Conservation (phyloP, 2,797 vertebrate species). For the Enteromius trimaculatus region DNA sequence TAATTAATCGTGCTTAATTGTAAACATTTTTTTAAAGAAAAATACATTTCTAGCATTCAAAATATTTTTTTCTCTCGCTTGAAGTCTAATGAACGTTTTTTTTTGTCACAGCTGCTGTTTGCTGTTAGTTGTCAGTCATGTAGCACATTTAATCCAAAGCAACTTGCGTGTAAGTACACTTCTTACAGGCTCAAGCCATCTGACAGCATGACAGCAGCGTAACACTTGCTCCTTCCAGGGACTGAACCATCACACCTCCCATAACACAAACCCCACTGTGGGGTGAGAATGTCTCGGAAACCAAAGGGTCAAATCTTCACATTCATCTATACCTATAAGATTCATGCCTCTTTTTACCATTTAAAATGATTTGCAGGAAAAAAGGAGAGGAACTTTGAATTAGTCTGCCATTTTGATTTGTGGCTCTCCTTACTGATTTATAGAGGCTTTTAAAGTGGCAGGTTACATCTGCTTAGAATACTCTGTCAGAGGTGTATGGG, state of each 20-base stretch:
- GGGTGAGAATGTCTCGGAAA: not conserved
- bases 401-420: conserved; percentile 43
- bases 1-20: not conserved
- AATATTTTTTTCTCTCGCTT: not conserved
- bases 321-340: not conserved
- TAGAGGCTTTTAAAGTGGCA: conserved; percentile 23
- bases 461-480: conserved; percentile 30
- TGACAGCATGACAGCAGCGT: not conserved
- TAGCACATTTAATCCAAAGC: not conserved
- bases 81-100: not conserved
- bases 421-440: conserved; percentile 44
- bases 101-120: not conserved
- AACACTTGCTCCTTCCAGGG: not conserved
- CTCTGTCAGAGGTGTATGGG: conserved; percentile 6
- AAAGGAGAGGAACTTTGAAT: not conserved
- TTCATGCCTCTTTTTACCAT: conserved; percentile 16
- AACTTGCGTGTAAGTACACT: not conserved
- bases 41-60: not conserved
- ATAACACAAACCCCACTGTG: no score
- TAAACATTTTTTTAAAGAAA: not conserved
- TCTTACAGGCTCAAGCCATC: not conserved
- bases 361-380: conserved; percentile 15
- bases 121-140: not conserved
- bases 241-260: not conserved
- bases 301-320: not conserved